Evolutionary conservation across 2,797 vertebrate genomes (phyloP).

Genomic region (Spinibarbus caldwelli): DNA sequence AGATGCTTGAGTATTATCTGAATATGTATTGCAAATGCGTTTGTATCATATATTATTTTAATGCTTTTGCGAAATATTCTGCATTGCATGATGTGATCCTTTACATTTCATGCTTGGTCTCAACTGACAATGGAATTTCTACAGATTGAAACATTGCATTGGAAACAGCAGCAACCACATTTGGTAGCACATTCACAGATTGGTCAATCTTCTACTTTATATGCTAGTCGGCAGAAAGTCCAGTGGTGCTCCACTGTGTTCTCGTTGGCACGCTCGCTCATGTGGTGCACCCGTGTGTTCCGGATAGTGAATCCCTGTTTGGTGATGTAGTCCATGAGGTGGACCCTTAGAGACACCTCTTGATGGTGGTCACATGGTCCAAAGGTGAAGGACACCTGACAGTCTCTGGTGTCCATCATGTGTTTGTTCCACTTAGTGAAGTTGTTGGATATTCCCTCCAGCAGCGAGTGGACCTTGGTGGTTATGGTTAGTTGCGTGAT

Average conservation of each 20-base stretch:
- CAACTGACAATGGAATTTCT: slow-evolving; percentile 36
- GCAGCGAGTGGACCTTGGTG: slow-evolving; percentile 91
- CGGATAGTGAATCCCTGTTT: slow-evolving; percentile 98
- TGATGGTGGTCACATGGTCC: slow-evolving; percentile 99
- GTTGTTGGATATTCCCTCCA: slow-evolving; percentile 96
- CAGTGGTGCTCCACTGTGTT: slow-evolving; percentile 99
- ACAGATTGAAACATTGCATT: slow-evolving; percentile 28
- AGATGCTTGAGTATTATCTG: neutral
- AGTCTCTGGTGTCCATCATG: slow-evolving; percentile 99
- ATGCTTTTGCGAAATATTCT: neutral
- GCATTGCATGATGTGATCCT: neutral
- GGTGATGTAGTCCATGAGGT: slow-evolving; percentile 98
- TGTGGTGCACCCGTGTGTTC: slow-evolving; percentile 97
- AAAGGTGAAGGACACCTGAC: slow-evolving; percentile 98
- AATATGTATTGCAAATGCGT: neutral
- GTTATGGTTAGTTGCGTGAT: slow-evolving; percentile 98
- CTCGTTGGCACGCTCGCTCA: slow-evolving; percentile 98
- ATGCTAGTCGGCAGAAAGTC: slow-evolving; percentile 96
- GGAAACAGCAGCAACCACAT: slow-evolving; percentile 39
- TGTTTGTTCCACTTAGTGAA: slow-evolving; percentile 99
- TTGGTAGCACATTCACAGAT: neutral
- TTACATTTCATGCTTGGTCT: slow-evolving; percentile 44
- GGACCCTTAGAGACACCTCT: slow-evolving; percentile 94
- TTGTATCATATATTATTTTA: neutral
- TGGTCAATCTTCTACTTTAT: slow-evolving; percentile 94